Evolutionary conservation across 2,888 invertebrate genomes (phyloP), one percentile per base, ranked within the genome.

Genomic region (Drosophila setosimentum): DNA sequence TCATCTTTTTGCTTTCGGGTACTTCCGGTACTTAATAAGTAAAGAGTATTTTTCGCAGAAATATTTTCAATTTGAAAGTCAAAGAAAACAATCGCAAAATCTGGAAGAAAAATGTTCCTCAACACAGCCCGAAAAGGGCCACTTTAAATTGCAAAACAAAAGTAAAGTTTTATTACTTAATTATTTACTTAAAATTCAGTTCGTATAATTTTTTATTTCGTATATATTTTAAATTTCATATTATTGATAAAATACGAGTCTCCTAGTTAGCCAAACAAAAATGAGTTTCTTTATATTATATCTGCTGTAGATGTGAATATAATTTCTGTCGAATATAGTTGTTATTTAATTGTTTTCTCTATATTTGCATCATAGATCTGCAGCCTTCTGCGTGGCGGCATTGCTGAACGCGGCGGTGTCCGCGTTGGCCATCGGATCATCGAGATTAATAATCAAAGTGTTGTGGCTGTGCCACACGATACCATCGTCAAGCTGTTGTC

Each of bases 381-480:
- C 94, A 99, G 99, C 93, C 94, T 99, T 82, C 95, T 99, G 76
- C 96, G 99, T 86, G 99, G 99, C 66, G 99, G 99, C 63, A 99
- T 99, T 84, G 99, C 99, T 60, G 99, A 99, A 94, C 95, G 99
- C 80, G 99, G 99, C 78, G 99, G 99, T 42, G 99, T 99, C 74
- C 95, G 99, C 78, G 99, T 99, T 30, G 99, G 99, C 0, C 99
- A 99, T 94, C 96, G 99, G 90, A 99, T 99, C 93, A 99, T 99
- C 91, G 99, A 99, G 95, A 99, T 99, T 92, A 99, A 99, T 95
- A 97, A 98, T 94, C 99, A 99, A 94, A 99, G 99, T 94, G 99
- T 99, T 71, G 99, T 99, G 71, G 99, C 99, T 84, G 99, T 99
- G 83, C 99, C 99, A 85, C 99, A 99, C 94, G 99, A 99, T 93